Conservation (phyloP, 2,113 vertebrate genomes). For the Athene noctua region DNA sequence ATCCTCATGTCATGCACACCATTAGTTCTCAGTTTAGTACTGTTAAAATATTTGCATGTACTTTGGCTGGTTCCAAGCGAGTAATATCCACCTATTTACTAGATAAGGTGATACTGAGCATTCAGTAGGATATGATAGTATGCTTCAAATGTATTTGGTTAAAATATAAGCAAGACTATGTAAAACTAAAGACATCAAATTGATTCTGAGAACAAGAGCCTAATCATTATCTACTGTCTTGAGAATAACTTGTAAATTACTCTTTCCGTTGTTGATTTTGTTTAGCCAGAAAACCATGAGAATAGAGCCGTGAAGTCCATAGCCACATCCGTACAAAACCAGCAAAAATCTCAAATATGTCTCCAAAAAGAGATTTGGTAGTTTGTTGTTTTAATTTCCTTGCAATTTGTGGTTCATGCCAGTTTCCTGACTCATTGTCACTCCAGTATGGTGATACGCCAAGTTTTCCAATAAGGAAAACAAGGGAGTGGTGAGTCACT, state of each 20-base stretch:
- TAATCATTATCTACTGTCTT: not conserved
- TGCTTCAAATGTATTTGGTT: not conserved
- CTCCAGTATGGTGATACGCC: not conserved
- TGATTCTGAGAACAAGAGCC: not conserved
- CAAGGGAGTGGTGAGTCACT: slow-evolving; percentile 48
- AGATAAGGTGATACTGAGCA: not conserved
- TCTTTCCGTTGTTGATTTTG: not conserved
- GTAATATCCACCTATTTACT: not conserved
- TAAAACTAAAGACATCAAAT: not conserved
- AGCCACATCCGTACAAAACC: not conserved
- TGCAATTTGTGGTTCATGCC: slow-evolving; percentile 11
- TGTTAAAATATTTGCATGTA: not conserved
- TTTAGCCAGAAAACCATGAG: not conserved
- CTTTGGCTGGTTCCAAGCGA: not conserved
- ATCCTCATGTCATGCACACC: not conserved
- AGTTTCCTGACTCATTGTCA: slow-evolving; percentile 51
- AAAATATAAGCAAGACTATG: not conserved
- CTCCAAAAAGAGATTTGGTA: not conserved
- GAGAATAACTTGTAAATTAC: not conserved
- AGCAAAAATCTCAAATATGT: not conserved
- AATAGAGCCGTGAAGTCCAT: not conserved
- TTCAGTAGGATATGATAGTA: not conserved
- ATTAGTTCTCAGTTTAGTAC: not conserved
- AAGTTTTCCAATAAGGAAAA: slow-evolving; percentile 52
- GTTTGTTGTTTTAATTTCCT: slow-evolving; percentile 12